Conservation (phyloP, 2,888 invertebrate species). For the Trichopria drosophilae region DNA sequence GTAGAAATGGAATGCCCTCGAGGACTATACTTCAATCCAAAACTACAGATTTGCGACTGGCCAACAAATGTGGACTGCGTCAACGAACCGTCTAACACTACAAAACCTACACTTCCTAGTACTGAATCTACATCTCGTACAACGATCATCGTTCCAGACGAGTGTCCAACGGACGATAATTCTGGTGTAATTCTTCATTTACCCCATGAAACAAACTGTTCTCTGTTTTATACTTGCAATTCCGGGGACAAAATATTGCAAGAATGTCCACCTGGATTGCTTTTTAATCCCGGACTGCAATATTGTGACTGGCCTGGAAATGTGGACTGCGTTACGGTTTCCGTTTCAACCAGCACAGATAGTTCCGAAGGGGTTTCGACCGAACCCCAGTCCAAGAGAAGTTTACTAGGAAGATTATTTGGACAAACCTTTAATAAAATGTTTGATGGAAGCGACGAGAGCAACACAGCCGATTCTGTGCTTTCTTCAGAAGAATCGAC, state of each 20-base stretch:
- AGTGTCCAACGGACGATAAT: conserved; percentile 20
- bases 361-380: no score
- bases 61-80: conserved; percentile 34
- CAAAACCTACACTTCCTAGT: conserved; percentile 2
- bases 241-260: conserved; percentile 22
- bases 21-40: conserved; percentile 34
- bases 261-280: conserved; percentile 15
- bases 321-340: conserved; percentile 35
- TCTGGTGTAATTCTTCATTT: conserved; percentile 9
- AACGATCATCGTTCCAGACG: neutral
- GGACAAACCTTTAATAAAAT: no score
- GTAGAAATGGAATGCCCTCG: conserved; percentile 23
- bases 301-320: conserved; percentile 38
- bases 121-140: no score
- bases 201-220: conserved; percentile 26
- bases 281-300: conserved; percentile 34
- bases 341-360: no score
- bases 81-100: neutral
- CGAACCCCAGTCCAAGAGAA: no score
- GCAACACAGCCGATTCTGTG: no score
- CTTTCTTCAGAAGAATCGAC: no score
- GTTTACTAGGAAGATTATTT: no score
- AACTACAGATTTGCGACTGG: conserved; percentile 40
- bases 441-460: no score
- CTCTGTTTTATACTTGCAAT: conserved; percentile 28